A percentile compares a stretch with the other conserved stretches of the same genome.
These are phyloP conservation scores for Elysia chlorotica DNA, from an alignment of 1,140 invertebrate genomes.

Conservation along the genomic window DNA sequence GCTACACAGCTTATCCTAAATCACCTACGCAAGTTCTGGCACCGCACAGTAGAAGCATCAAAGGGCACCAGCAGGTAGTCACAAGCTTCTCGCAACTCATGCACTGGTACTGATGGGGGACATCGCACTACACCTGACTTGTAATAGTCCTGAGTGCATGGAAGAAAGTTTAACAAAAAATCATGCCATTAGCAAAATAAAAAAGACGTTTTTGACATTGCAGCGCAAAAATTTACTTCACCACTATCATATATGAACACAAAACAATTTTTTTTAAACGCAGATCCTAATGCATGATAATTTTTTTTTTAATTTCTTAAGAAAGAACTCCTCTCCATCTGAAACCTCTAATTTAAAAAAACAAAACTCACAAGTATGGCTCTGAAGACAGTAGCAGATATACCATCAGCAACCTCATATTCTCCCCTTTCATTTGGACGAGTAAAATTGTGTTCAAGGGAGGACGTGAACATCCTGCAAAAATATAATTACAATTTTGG, in stretches of 20 bases:
- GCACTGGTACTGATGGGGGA: slow-evolving; percentile 82
- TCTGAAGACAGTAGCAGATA: slow-evolving; percentile 92
- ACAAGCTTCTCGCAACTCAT: slow-evolving; percentile 96
- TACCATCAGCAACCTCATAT: slow-evolving; percentile 97
- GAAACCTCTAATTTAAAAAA: too few species aligned
- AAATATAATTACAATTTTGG: too few species aligned
- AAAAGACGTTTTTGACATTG: too few species aligned
- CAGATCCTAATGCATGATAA: too few species aligned
- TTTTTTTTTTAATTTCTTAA: too few species aligned
- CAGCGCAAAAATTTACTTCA: too few species aligned
- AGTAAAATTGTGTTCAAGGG: slow-evolving; percentile 81
- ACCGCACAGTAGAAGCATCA: slow-evolving; percentile 93
- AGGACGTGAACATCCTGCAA: slow-evolving; percentile 91
- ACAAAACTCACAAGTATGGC: slow-evolving; percentile 84
- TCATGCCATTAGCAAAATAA: too few species aligned
- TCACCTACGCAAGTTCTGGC: slow-evolving; percentile 89
- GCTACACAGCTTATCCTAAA: too few species aligned
- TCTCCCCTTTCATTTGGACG: slow-evolving; percentile 95
- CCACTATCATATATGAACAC: too few species aligned
- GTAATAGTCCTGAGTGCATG: slow-evolving; percentile 81
- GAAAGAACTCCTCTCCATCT: too few species aligned
- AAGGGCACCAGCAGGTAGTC: slow-evolving; percentile 98
- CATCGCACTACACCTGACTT: slow-evolving; percentile 86
- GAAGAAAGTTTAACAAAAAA: background rate
- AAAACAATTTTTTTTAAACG: too few species aligned